Conservation (phyloP, 2,888 invertebrate species). For the Parnassius smintheus region DNA sequence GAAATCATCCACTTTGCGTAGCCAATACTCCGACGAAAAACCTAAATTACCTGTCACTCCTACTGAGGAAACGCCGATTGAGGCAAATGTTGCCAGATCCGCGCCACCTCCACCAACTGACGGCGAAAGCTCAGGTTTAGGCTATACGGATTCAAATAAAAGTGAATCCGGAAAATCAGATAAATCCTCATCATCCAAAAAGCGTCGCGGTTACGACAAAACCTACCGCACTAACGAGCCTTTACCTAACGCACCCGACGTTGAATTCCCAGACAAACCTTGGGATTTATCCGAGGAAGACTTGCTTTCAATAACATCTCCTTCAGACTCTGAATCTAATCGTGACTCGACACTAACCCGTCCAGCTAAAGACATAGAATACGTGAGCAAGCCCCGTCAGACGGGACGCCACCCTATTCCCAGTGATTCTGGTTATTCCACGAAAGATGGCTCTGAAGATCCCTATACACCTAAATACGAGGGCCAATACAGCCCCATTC, state of each 20-base stretch:
- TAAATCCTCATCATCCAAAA: constrained; percentile 78
- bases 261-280: constrained; percentile 90
- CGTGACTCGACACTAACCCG: constrained; percentile 78
- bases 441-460: constrained; percentile 69
- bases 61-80: constrained; percentile 59
- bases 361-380: constrained; percentile 83
- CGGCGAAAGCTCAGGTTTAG: constrained; percentile 76
- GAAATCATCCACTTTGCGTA: constrained; percentile 67
- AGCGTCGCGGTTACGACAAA: constrained; percentile 88
- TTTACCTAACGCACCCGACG: constrained; percentile 85
- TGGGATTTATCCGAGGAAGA: constrained; percentile 88
- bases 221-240: constrained; percentile 93
- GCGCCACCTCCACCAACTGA: constrained; percentile 66
- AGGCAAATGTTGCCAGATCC: constrained; percentile 41
- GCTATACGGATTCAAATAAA: constrained; percentile 75
- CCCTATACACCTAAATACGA: constrained; percentile 66
- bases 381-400: constrained; percentile 80
- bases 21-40: constrained; percentile 61
- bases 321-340: constrained; percentile 82
- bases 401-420: constrained; percentile 79
- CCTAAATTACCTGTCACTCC: constrained; percentile 61
- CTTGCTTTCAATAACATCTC: constrained; percentile 75
- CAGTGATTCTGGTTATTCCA: constrained; percentile 74
- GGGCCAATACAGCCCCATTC: constrained; percentile 68
- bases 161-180: constrained; percentile 77